Evolutionary conservation across 2,113 vertebrate species (phyloP).

Genomic region (Saccopteryx leptura): DNA sequence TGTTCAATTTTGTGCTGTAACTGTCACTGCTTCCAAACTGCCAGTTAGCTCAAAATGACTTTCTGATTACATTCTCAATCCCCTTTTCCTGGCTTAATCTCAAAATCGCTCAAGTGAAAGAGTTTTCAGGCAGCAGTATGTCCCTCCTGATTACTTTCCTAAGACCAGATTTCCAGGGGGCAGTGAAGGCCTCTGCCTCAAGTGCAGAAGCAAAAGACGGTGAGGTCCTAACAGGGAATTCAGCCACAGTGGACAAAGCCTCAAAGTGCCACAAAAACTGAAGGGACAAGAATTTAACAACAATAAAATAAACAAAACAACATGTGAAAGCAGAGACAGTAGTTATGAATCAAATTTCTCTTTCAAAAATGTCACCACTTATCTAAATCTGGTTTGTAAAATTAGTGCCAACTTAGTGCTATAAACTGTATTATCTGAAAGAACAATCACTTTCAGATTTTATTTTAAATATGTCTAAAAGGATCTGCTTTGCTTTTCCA

Average conservation of each 20-base stretch:
- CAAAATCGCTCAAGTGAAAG: conserved; percentile 61
- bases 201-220: background rate
- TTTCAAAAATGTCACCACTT: conserved; percentile 21
- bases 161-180: background rate
- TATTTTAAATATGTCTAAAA: conserved; percentile 40
- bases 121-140: conserved; percentile 16
- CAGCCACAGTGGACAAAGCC: background rate
- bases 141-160: conserved; percentile 15
- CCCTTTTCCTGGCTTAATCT: conserved; percentile 57
- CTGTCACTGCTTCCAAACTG: conserved; percentile 41
- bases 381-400: conserved; percentile 3
- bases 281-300: background rate
- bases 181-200: background rate
- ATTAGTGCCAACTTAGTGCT: background rate
- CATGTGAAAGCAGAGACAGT: background rate
- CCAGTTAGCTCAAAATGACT: conserved; percentile 57
- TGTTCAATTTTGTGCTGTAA: conserved; percentile 54
- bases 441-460: background rate
- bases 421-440: background rate
- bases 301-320: background rate
- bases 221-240: background rate
- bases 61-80: conserved; percentile 65
- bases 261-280: background rate
- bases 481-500: conserved; percentile 18
- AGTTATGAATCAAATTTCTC: background rate